Percentiles rank a stretch among this genome's conserved stretches.
Evolutionary conservation across 2,797 vertebrate genomes (phyloP).

Genomic region (Triplophysa yarkandensis): DNA sequence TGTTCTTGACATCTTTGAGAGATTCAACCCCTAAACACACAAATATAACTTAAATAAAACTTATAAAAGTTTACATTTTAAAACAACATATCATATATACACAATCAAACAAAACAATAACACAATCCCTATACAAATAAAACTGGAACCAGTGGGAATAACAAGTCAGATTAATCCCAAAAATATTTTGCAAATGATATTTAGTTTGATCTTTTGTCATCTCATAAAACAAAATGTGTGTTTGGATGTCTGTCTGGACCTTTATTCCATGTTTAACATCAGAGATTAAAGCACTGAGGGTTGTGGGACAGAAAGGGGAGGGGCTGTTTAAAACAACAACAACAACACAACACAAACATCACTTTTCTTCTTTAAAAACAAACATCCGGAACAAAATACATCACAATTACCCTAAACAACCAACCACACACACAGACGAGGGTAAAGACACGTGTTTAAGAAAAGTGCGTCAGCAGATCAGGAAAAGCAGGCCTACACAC

Average conservation of each 20-base stretch:
- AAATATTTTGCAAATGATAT: not conserved
- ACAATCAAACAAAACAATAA: no score
- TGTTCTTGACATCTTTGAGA: no score
- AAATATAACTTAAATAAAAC: no score
- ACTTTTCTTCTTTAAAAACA: not conserved
- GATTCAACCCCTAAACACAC: no score
- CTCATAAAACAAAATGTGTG: not conserved
- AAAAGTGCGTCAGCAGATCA: constrained; percentile 36
- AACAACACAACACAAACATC: not conserved
- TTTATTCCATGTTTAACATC: constrained; percentile 9
- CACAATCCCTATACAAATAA: not conserved
- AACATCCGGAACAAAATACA: not conserved
- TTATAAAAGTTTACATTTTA: no score
- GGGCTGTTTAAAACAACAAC: constrained; percentile 26
- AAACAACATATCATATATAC: no score
- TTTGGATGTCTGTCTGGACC: not conserved
- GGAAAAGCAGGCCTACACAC: constrained; percentile 35
- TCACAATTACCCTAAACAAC: not conserved
- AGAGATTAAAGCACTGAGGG: constrained; percentile 28
- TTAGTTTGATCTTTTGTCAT: not conserved
- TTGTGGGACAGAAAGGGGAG: constrained; percentile 19
- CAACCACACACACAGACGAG: not conserved
- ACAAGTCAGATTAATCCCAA: not conserved
- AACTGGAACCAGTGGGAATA: not conserved
- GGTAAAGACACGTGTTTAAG: constrained; percentile 23